Evolutionary conservation across 2,797 vertebrate genomes (phyloP), one percentile per base, ranked within the genome.

Genomic region (Labroides dimidiatus): DNA sequence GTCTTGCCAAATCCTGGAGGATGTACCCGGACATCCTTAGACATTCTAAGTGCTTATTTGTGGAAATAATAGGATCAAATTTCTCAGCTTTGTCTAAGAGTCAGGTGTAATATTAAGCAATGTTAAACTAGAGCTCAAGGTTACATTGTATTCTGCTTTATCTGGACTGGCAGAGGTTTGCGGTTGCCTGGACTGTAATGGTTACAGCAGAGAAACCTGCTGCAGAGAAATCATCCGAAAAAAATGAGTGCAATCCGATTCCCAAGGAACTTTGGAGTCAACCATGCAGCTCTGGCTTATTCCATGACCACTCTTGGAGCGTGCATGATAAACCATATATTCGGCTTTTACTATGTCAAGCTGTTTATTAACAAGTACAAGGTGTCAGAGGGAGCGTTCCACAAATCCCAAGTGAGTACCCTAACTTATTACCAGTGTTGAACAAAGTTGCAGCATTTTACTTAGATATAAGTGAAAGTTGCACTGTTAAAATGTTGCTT

Each of bases 331-430:
- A 97, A 96, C 90, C 96, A 94, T 37, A 93, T 97, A 75, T 99
- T 98, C 77, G 94, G 88, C 84, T 99, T 99, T 90, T 98, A 99
- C 84, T 98, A 95, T 0, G 94, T 98, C 14, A 98, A 99, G 82
- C 93, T 98, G 19, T 98, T 97, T 75, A 78, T 98, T 33, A 95
- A 95, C 66, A 91, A 84, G 14, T 98, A 97, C 88, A 92, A 91
- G 59, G 95, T 96, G 91, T 95, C 96, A 43, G 96, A 97, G 78
- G 72, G 64, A 62, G 94, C 94, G 0, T 98, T 99, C 86, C 94
- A 96, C 64, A 93, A 94, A 85, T 94, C 95, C 24, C 96, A 98
- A 90, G 97, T 97, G 90, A 84, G 89, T 81, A 16, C 24, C 3
- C 47, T 9, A 16, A 24, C 15, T 49, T 36, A 33, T 33, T 33